Percentiles rank a stretch among this genome's conserved stretches.
These are phyloP conservation scores for Andrena bucephala DNA, from an alignment of 2,888 invertebrate genomes.

Conservation along the genomic window DNA sequence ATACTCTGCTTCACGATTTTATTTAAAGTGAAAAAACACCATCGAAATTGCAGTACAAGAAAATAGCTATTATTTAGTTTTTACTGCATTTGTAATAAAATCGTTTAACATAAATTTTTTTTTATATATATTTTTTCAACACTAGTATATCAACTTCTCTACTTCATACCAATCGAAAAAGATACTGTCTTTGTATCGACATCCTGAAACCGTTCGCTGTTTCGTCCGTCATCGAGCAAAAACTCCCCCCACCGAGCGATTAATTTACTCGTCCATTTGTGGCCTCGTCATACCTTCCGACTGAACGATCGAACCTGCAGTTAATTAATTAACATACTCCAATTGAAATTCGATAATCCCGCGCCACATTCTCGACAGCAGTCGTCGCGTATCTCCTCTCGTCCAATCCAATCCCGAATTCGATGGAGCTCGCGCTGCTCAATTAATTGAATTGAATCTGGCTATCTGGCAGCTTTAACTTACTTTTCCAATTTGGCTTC, in stretches of 20 bases:
- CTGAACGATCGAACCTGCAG: background rate
- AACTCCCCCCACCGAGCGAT: background rate
- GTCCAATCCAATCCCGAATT: slow-evolving; percentile 5
- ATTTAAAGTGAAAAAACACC: too few species aligned
- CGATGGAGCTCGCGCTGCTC: background rate
- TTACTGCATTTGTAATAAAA: too few species aligned
- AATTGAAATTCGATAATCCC: slow-evolving; percentile 21
- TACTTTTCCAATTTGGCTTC: background rate
- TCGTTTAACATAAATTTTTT: too few species aligned
- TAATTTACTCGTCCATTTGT: background rate
- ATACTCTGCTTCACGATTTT: too few species aligned
- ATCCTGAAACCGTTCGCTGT: background rate
- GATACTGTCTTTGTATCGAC: background rate
- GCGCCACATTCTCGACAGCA: background rate
- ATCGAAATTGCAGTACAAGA: too few species aligned
- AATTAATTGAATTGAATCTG: background rate
- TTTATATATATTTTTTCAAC: too few species aligned
- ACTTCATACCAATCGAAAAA: too few species aligned
- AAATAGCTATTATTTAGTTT: too few species aligned
- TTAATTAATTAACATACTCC: slow-evolving; percentile 16
- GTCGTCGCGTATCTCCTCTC: background rate
- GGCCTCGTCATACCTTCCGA: background rate
- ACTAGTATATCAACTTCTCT: too few species aligned
- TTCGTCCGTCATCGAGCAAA: background rate
- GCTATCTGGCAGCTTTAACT: background rate